Percentiles rank a stretch among this genome's conserved stretches.
Evolutionary conservation across 1,140 invertebrate species (phyloP).

Genomic region (Drosophila baimaii): DNA sequence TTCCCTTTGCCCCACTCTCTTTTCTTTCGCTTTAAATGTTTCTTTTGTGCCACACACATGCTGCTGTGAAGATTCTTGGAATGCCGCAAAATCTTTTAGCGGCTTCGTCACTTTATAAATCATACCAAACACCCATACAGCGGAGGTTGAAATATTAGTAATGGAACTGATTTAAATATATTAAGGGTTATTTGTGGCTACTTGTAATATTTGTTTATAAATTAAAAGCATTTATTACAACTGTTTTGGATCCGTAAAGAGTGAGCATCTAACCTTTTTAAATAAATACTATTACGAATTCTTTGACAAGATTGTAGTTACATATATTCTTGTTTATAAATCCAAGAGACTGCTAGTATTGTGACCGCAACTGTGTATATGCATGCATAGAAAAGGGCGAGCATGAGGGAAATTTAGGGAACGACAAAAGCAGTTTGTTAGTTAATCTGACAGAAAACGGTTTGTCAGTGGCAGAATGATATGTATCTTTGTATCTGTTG

Average conservation of each 20-base stretch:
- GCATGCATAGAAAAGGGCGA: conserved; percentile 3
- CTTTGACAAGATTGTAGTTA: no score
- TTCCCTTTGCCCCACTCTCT: neutral
- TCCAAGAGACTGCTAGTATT: neutral
- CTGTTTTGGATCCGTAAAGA: neutral
- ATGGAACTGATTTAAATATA: neutral
- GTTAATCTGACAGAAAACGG: conserved; percentile 74
- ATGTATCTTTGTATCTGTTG: conserved; percentile 65
- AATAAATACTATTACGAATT: no score
- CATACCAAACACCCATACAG: conserved; percentile 38
- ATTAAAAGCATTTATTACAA: neutral
- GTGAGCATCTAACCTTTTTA: no score
- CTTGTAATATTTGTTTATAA: no score
- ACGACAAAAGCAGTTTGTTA: conserved; percentile 67
- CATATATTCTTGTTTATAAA: neutral
- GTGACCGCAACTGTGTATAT: neutral
- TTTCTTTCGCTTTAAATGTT: conserved; percentile 5
- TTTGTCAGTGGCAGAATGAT: conserved; percentile 66
- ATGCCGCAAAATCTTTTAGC: conserved; percentile 65
- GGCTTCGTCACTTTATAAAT: conserved; percentile 77
- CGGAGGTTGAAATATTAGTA: neutral
- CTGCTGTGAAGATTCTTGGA: conserved; percentile 62
- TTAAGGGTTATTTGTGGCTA: no score
- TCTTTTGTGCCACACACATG: conserved; percentile 55
- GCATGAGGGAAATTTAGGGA: conserved; percentile 18